Base-by-base conservation (phyloP, 2,113 vertebrate species). In the Corythornis cristatus region DNA sequence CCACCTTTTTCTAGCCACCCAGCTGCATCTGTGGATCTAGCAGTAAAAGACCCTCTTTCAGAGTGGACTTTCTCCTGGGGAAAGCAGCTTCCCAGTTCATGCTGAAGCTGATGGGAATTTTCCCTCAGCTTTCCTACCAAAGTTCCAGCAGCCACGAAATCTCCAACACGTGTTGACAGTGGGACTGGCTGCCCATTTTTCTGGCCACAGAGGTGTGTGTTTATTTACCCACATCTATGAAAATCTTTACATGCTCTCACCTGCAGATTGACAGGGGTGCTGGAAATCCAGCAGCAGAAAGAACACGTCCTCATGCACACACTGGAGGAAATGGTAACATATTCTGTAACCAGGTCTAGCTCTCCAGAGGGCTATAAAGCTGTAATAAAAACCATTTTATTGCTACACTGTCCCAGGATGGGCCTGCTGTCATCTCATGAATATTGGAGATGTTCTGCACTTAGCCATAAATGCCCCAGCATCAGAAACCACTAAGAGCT, bases 381-480 rank as follows among this genome's bases (percentile, higher is more conserved):
- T 1, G 5, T 53, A 77, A 89, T 80, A 94, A 93, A 95, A 85
- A 11, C 4, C 28, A 80, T 64, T 93, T 94, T 83, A 89, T 89
- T 70, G 72, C 48, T 64, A 67, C 1, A 0, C 15, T 66, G 31
- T 64, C 68, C 48, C 68, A 67, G 16, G 54, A 88, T 28, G n/a
- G 37, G 85, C 42, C 51, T 81, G 50, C 70, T 88, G 61, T 65
- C 87, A 45, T 81, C 64, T 93, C 85, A 80, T 93, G 87, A 95
- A 93, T 94, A 93, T 57, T 89, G 68, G 90, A 91, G 83, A 83
- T 68, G 82, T 79, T 62, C 70, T 89, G 58, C 71, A 89, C 67
- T 82, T 76, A 92, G 77, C 67, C 66, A 68, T 61, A 93, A 94
- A 93, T n/a, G 66, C 42, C 66, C 58, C 40, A 65, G 73, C 40